These are phyloP conservation scores for Ellobius talpinus DNA, from an alignment of 2,113 vertebrate genomes.

Conservation along the genomic window DNA sequence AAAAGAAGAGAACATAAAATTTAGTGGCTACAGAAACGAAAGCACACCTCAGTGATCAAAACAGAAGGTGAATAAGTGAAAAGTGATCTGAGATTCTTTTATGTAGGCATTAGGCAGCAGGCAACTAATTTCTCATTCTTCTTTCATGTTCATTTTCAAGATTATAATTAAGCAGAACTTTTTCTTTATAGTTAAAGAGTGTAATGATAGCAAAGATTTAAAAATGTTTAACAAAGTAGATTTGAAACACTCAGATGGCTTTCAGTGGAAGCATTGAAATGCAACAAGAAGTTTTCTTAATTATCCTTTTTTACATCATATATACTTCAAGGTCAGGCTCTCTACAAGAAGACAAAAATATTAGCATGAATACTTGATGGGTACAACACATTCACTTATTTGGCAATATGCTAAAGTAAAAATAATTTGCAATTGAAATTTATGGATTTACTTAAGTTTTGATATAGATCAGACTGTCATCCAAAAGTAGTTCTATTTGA, in stretches of 20 bases:
- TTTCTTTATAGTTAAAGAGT: not conserved
- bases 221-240: not conserved
- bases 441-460: not conserved
- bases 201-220: not conserved
- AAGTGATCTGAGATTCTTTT: not conserved
- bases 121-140: not conserved
- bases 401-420: not conserved
- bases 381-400: not conserved
- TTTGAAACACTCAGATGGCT: not conserved
- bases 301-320: not conserved
- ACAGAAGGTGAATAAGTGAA: not conserved
- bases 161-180: not conserved
- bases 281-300: not conserved
- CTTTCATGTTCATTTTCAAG: not conserved
- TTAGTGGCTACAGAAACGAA: constrained; percentile 21
- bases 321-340: not conserved
- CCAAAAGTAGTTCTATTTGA: not conserved
- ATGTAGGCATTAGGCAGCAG: not conserved
- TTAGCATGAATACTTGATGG: rapidly evolving
- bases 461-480: not conserved
- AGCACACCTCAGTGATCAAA: not conserved
- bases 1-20: constrained; percentile 42
- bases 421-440: not conserved
- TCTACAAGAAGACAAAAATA: not conserved
- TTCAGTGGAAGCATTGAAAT: not conserved